Evolutionary conservation across 2,113 vertebrate species (phyloP).

Genomic region (Lasiurus cinereus): DNA sequence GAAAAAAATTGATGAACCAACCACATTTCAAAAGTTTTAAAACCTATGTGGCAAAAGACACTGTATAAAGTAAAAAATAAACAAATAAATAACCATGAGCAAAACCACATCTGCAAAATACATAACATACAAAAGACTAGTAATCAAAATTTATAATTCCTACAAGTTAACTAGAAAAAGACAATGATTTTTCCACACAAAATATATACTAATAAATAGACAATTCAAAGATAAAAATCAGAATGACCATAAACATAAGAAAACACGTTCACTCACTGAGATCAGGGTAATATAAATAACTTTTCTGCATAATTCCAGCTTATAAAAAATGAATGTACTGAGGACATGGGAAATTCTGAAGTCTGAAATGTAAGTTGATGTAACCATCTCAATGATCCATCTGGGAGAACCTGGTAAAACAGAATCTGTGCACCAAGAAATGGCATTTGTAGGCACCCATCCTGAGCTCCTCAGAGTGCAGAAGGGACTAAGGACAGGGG

Average conservation of each 20-base stretch:
- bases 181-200: neutral
- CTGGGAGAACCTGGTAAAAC: neutral
- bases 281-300: neutral
- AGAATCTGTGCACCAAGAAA: neutral
- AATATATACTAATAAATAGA: neutral
- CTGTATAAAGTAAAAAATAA: neutral
- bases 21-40: neutral
- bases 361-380: neutral
- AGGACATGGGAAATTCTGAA: neutral
- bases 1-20: neutral
- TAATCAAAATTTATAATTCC: neutral
- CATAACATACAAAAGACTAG: neutral
- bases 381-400: neutral
- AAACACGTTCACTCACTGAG: neutral
- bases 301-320: neutral
- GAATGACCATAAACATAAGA: neutral
- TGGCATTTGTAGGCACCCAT: neutral
- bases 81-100: neutral
- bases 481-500: neutral
- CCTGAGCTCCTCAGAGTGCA: neutral
- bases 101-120: neutral
- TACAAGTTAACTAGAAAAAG: neutral
- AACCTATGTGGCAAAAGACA: neutral
- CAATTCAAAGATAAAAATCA: constrained; percentile 7
- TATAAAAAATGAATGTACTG: neutral